Evolutionary conservation across 1,140 invertebrate species (phyloP).

Genomic region (Copidosoma floridanum): DNA sequence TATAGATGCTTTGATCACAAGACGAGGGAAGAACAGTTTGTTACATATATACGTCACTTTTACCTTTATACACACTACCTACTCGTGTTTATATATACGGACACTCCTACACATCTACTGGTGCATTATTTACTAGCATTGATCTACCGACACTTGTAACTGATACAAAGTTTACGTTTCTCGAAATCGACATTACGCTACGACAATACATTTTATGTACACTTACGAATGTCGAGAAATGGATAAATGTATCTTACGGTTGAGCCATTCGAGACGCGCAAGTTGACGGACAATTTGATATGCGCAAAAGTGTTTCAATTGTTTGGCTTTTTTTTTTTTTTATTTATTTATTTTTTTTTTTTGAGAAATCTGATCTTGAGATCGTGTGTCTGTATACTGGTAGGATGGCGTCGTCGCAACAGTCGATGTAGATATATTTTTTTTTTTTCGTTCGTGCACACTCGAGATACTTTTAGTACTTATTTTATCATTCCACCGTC

Average conservation of each 20-base stretch:
- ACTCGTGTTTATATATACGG: not conserved
- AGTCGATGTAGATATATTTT: too few relatives aligned
- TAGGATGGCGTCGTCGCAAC: too few relatives aligned
- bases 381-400: too few relatives aligned
- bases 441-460: too few relatives aligned
- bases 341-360: too few relatives aligned
- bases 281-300: not conserved
- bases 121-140: too few relatives aligned
- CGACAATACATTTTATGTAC: not conserved
- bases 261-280: not conserved
- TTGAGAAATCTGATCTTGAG: not conserved
- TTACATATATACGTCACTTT: not conserved
- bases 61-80: not conserved
- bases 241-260: not conserved
- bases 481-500: too few relatives aligned
- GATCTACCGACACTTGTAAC: not conserved
- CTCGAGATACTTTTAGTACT: too few relatives aligned
- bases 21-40: not conserved
- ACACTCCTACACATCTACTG: too few relatives aligned
- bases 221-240: not conserved
- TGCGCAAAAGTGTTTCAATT: constrained; percentile 9
- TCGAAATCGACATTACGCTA: too few relatives aligned
- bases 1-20: not conserved
- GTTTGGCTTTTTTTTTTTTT: not conserved
- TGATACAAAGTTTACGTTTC: too few relatives aligned